Evolutionary conservation across 1,140 invertebrate species (phyloP).

Genomic region (Lasioglossum baleicum): DNA sequence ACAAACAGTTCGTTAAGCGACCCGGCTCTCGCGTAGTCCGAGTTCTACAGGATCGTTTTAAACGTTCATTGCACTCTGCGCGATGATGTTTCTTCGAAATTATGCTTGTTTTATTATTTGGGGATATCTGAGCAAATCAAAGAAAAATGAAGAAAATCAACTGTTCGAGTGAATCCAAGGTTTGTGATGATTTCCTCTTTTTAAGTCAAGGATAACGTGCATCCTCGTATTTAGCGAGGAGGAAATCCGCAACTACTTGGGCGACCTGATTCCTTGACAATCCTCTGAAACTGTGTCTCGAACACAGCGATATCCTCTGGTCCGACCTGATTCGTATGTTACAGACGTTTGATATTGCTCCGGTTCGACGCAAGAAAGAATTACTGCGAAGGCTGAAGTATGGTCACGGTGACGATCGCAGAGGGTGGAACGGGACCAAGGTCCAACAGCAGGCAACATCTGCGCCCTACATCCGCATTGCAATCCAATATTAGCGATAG

Average conservation of each 20-base stretch:
- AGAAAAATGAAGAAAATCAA: too few species aligned
- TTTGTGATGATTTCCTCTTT: too few species aligned
- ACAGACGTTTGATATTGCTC: not conserved
- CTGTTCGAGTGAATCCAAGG: too few species aligned
- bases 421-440: constrained; percentile 4
- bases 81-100: too few species aligned
- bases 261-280: not conserved
- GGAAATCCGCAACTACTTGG: not conserved
- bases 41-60: too few species aligned
- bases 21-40: too few species aligned
- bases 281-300: not conserved
- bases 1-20: too few species aligned
- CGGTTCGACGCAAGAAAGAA: not conserved
- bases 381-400: not conserved
- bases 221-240: not conserved
- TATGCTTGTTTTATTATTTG: too few species aligned
- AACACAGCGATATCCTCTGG: not conserved
- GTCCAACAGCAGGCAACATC: not conserved
- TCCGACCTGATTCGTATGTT: not conserved
- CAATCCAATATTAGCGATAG: too few species aligned
- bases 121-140: too few species aligned
- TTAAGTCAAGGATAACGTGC: not conserved
- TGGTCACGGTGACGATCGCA: not conserved
- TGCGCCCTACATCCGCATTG: not conserved
- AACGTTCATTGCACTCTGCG: too few species aligned